Conservation (phyloP, 1,140 invertebrate genomes). For the Chironomus striatipennis region DNA sequence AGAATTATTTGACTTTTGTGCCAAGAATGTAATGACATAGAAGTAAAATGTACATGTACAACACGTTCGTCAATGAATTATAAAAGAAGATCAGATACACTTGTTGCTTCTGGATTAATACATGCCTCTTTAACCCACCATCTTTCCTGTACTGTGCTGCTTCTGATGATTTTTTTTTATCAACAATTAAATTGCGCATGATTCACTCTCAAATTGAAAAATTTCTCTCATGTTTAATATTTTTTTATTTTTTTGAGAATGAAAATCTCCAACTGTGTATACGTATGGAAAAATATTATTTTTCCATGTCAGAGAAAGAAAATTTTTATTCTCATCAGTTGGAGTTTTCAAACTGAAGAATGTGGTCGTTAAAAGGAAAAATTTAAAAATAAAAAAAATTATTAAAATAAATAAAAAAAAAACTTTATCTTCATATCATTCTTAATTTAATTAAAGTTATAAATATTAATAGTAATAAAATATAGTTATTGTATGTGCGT, state of each 20-base stretch:
- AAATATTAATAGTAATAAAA: too few species aligned
- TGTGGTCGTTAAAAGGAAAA: not conserved
- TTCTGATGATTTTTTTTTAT: not conserved
- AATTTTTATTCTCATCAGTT: not conserved
- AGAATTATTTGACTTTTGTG: constrained; percentile 43
- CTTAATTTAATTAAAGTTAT: too few species aligned
- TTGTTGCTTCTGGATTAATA: not conserved
- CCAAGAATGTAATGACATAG: constrained; percentile 35
- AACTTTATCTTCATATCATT: not conserved
- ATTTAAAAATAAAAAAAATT: not conserved
- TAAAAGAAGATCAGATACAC: not conserved
- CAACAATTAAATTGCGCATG: not conserved
- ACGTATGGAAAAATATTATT: too few species aligned
- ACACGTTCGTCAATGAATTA: not conserved
- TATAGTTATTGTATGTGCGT: too few species aligned
- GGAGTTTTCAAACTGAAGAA: not conserved
- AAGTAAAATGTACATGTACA: constrained; percentile 26
- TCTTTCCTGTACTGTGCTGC: not conserved
- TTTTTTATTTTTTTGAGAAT: too few species aligned
- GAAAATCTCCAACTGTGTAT: not conserved
- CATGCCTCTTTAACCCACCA: not conserved
- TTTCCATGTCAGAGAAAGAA: not conserved
- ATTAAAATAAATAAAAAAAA: not conserved
- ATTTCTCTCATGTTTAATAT: too few species aligned
- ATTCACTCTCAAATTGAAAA: not conserved